Base-by-base conservation (phyloP, 2,888 invertebrate species). In the Abscondita cerata region DNA sequence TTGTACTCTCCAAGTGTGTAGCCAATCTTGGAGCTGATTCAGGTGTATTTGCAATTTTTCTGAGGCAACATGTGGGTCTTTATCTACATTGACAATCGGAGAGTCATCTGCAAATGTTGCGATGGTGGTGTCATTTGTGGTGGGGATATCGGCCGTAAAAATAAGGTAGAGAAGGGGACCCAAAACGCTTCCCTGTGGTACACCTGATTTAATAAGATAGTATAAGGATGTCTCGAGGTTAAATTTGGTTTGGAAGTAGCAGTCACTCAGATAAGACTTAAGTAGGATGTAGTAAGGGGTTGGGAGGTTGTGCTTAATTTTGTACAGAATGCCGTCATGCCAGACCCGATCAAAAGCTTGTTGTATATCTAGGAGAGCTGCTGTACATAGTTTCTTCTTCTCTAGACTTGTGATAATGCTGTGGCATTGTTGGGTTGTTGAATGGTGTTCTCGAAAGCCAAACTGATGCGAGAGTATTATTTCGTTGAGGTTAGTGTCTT, bases 91-190 rank as follows among this genome's bases (percentile, higher is more conserved):
- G 18, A 60, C 15, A 18, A 61, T 54, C 5, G 58, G 58, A 19
- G 48, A 64, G 52, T 64, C 66, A 44, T 66, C 62, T 13, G 63
- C 65, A 52, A 46, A 65, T 8, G 66, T 58, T n/a, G 48, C 50
- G 8, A 52, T 53, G n/a, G n/a, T n/a, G n/a, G n/a, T n/a, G n/a
- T n/a, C n/a, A n/a, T n/a, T n/a, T n/a, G n/a, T n/a, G n/a, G n/a
- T n/a, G n/a, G n/a, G n/a, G n/a, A n/a, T n/a, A n/a, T n/a, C n/a
- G n/a, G n/a, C n/a, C n/a, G n/a, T n/a, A n/a, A n/a, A n/a, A n/a
- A n/a, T n/a, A n/a, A n/a, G n/a, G n/a, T n/a, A n/a, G n/a, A n/a
- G n/a, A n/a, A n/a, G n/a, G n/a, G n/a, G n/a, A n/a, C n/a, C n/a
- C n/a, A n/a, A n/a, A n/a, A 13, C 6, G 33, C 6, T 40, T 40